Evolutionary conservation across 2,797 vertebrate species (phyloP).

Genomic region (Falco novaeseelandiae): DNA sequence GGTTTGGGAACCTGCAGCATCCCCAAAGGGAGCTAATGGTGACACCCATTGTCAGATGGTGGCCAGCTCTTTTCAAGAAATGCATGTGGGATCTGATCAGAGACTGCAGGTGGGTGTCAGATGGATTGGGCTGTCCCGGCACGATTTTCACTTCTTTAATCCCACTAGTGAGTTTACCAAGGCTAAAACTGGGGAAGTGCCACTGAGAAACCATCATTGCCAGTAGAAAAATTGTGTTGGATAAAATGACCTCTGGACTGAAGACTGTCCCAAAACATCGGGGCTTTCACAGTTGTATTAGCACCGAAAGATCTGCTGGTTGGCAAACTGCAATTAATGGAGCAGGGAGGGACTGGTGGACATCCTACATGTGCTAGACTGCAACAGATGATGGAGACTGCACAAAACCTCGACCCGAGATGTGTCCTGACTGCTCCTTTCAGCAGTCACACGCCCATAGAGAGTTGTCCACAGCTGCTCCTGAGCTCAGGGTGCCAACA

Average conservation of each 20-base stretch:
- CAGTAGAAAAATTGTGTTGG: rapidly evolving
- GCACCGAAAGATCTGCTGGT: not conserved
- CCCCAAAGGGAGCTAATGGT: rapidly evolving
- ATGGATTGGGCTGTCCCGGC: too few relatives aligned
- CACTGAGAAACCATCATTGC: not conserved
- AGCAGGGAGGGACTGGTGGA: not conserved
- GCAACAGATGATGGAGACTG: not conserved
- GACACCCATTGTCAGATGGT: rapidly evolving
- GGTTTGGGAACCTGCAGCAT: not conserved
- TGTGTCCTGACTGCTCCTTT: not conserved
- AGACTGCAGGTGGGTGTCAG: not conserved
- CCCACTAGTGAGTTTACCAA: not conserved
- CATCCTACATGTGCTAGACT: not conserved
- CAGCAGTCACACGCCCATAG: rapidly evolving
- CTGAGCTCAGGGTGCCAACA: not conserved
- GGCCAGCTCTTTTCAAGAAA: too few relatives aligned
- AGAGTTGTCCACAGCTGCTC: not conserved
- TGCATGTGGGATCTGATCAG: too few relatives aligned
- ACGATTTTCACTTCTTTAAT: not conserved
- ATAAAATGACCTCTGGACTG: too few relatives aligned
- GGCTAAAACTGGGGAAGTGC: not conserved
- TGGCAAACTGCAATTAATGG: rapidly evolving
- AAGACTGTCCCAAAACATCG: not conserved
- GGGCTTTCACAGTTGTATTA: not conserved
- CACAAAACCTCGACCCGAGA: rapidly evolving